A percentile compares a stretch with the other conserved stretches of the same genome.
phyloP scores from a whole-genome alignment of 2,113 vertebrate genomes.

The Tonatia bakeri region DNA sequence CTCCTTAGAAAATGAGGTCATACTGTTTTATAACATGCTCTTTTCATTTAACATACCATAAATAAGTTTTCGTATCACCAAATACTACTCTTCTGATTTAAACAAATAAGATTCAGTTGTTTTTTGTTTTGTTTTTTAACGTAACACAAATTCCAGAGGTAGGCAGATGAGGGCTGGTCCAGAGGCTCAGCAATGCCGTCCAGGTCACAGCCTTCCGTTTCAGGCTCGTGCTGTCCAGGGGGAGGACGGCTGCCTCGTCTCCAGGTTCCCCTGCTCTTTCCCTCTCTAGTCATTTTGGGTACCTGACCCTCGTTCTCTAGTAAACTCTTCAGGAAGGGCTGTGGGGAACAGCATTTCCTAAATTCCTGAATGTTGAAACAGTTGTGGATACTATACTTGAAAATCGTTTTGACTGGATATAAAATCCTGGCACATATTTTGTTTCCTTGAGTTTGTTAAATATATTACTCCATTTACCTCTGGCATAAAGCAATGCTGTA shows the following conservation, averaged over 20 bases:
- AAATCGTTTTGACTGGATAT: background rate
- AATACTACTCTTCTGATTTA: background rate
- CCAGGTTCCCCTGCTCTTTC: background rate
- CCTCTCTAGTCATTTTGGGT: background rate
- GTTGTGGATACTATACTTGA: background rate
- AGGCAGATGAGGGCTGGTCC: background rate
- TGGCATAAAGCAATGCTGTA: background rate
- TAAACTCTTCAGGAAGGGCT: background rate
- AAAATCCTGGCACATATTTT: background rate
- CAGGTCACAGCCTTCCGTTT: background rate
- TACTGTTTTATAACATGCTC: background rate
- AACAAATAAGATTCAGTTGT: background rate
- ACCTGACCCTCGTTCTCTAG: background rate
- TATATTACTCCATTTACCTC: background rate
- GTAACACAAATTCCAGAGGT: background rate
- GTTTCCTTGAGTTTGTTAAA: slow-evolving; percentile 2
- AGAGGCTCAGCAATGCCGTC: background rate
- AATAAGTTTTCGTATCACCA: background rate
- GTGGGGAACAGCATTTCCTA: background rate
- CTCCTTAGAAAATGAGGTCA: background rate
- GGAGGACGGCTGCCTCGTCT: background rate
- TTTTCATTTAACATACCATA: background rate
- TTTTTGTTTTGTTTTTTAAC: background rate
- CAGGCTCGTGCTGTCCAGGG: background rate
- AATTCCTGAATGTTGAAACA: background rate